Percentiles rank a stretch among this genome's conserved stretches.
phyloP scores from a whole-genome alignment of 2,888 invertebrate species.

The Magallana nippona region DNA sequence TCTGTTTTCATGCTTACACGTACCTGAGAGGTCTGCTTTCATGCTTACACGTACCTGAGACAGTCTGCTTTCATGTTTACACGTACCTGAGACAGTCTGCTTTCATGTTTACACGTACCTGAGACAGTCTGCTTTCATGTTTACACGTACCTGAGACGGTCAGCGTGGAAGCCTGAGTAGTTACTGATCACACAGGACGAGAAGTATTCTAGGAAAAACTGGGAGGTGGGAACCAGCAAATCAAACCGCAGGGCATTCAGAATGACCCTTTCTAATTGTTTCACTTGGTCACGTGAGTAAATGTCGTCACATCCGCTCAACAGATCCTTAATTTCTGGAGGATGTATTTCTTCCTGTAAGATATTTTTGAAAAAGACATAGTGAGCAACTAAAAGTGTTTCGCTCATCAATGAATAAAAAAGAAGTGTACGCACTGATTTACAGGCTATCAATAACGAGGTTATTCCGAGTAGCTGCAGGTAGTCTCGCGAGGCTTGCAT shows the following conservation, averaged over 20 bases:
- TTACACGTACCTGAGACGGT: slow-evolving; percentile 51
- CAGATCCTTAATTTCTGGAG: slow-evolving; percentile 69
- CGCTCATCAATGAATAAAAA: neutral
- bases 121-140: neutral
- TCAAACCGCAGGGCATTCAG: slow-evolving; percentile 69
- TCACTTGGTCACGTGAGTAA: slow-evolving; percentile 65
- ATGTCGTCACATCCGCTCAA: slow-evolving; percentile 62
- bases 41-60: slow-evolving; percentile 48
- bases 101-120: slow-evolving; percentile 39
- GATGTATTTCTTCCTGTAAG: slow-evolving; percentile 69
- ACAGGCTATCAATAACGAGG: slow-evolving; percentile 68
- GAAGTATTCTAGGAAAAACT: slow-evolving; percentile 71
- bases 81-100: slow-evolving; percentile 50
- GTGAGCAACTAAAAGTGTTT: too few relatives aligned
- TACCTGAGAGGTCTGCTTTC: neutral
- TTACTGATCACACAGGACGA: slow-evolving; percentile 56
- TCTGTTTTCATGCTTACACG: too few relatives aligned
- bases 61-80: slow-evolving; percentile 44
- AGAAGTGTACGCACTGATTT: slow-evolving; percentile 64
- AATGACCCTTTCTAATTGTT: slow-evolving; percentile 67
- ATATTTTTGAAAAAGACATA: neutral
- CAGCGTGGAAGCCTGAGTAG: slow-evolving; percentile 49
- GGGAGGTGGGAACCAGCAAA: slow-evolving; percentile 69
- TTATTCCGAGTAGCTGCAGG: slow-evolving; percentile 70
- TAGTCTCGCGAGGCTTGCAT: slow-evolving; percentile 69